phyloP scores from a whole-genome alignment of 1,140 invertebrate genomes.

The Scaptomyza graminum region DNA sequence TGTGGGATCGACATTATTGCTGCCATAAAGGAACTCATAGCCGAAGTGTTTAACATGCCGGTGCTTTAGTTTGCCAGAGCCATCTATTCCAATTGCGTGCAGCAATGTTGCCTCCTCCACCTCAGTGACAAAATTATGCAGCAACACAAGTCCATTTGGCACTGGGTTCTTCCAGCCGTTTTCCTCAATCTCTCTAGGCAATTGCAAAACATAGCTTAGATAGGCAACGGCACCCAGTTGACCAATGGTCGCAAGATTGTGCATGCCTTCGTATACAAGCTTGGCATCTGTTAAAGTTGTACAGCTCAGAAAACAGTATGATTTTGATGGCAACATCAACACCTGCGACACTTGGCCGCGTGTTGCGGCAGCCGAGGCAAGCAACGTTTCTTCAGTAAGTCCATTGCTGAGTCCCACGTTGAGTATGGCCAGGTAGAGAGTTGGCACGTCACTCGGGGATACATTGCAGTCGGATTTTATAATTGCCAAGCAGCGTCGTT shows the following conservation, averaged over 20 bases:
- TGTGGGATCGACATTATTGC: constrained; percentile 93
- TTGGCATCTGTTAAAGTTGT: constrained; percentile 84
- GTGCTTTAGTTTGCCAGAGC: constrained; percentile 90
- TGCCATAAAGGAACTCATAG: constrained; percentile 95
- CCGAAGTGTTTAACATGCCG: constrained; percentile 96
- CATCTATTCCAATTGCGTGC: constrained; percentile 84
- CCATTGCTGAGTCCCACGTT: constrained; percentile 91
- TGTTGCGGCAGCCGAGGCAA: constrained; percentile 84
- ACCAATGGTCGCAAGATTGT: constrained; percentile 85
- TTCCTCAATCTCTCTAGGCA: constrained; percentile 58
- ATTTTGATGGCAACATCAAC: constrained; percentile 89
- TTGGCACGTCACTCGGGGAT: constrained; percentile 64
- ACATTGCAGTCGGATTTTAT: constrained; percentile 66
- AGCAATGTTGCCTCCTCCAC: constrained; percentile 90
- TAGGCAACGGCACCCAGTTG: constrained; percentile 86
- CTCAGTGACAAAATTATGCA: constrained; percentile 90
- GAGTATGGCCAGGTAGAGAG: constrained; percentile 55
- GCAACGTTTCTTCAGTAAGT: constrained; percentile 86
- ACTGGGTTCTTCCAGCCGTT: constrained; percentile 58
- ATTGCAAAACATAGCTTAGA: constrained; percentile 85
- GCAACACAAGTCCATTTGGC: constrained; percentile 90
- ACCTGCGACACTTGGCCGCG: constrained; percentile 86
- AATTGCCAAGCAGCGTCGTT: constrained; percentile 66
- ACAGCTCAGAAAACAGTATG: constrained; percentile 90
- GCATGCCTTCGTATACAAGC: constrained; percentile 85